A percentile compares a stretch with the other conserved stretches of the same genome.
phyloP scores from a whole-genome alignment of 2,888 invertebrate species.

The Spialia ferax region DNA sequence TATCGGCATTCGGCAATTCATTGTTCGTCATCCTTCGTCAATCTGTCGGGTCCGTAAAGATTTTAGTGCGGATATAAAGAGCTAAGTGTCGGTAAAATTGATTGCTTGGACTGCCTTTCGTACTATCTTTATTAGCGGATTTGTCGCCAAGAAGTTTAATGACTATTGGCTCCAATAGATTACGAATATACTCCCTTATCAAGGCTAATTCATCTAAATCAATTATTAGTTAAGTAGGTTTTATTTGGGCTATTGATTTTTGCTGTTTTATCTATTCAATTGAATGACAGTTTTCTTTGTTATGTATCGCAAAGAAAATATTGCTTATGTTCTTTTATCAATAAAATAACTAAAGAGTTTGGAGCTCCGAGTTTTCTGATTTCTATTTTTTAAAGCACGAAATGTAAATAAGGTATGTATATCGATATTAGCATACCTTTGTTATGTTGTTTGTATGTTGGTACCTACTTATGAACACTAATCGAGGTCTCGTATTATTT shows the following conservation, averaged over 20 bases:
- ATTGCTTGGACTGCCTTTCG: constrained; percentile 58
- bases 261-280: neutral
- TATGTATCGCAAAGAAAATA: too few relatives aligned
- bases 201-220: neutral
- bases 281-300: neutral
- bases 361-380: too few relatives aligned
- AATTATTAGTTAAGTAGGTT: neutral
- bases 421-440: too few relatives aligned
- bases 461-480: too few relatives aligned
- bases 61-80: constrained; percentile 58
- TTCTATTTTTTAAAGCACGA: too few relatives aligned
- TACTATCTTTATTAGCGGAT: constrained; percentile 50
- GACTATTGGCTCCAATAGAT: constrained; percentile 6
- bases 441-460: too few relatives aligned
- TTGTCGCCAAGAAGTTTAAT: constrained; percentile 21
- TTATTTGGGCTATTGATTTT: neutral
- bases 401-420: too few relatives aligned
- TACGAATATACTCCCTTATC: neutral
- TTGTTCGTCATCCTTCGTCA: constrained; percentile 37
- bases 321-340: too few relatives aligned
- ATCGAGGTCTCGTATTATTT: too few relatives aligned
- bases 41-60: constrained; percentile 54
- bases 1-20: constrained; percentile 13
- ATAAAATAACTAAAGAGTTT: too few relatives aligned
- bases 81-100: constrained; percentile 58